Evolutionary conservation across 2,797 vertebrate genomes (phyloP).

Genomic region (Notolabrus celidotus): DNA sequence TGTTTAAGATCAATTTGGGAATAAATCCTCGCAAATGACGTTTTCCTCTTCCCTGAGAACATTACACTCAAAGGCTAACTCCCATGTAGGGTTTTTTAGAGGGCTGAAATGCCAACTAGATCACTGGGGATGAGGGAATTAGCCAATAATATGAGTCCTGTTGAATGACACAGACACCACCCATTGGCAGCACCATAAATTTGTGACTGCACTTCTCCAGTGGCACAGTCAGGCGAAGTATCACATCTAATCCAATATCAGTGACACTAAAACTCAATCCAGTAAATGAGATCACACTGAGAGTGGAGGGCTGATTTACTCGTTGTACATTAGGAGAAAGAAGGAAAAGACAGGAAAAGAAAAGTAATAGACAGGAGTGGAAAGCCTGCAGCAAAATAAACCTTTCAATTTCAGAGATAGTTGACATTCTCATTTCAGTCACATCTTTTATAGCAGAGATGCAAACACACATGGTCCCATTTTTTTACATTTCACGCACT

Average conservation of each 20-base stretch:
- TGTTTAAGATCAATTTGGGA: constrained; percentile 79
- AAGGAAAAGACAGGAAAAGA: constrained; percentile 16
- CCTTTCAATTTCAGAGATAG: constrained; percentile 28
- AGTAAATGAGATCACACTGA: constrained; percentile 69
- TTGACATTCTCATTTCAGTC: constrained; percentile 55
- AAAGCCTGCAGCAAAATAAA: constrained; percentile 40
- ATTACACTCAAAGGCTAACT: constrained; percentile 69
- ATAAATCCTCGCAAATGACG: constrained; percentile 68
- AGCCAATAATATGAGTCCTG: constrained; percentile 66
- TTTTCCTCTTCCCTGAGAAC: constrained; percentile 62
- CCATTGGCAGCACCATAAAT: constrained; percentile 66
- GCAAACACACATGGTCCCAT: constrained; percentile 59
- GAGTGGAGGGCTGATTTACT: constrained; percentile 50
- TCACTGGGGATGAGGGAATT: constrained; percentile 69
- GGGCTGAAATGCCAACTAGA: constrained; percentile 65
- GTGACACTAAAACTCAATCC: constrained; percentile 66
- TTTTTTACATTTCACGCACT: constrained; percentile 55
- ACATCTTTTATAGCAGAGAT: constrained; percentile 37
- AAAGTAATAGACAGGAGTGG: constrained; percentile 33
- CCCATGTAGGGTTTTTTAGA: constrained; percentile 51
- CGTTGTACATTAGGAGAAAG: constrained; percentile 26
- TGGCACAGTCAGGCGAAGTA: constrained; percentile 54
- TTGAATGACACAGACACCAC: constrained; percentile 73
- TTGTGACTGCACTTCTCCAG: constrained; percentile 50
- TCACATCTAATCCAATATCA: constrained; percentile 72